phyloP scores from a whole-genome alignment of 2,113 vertebrate genomes.

The Pimephales promelas region DNA sequence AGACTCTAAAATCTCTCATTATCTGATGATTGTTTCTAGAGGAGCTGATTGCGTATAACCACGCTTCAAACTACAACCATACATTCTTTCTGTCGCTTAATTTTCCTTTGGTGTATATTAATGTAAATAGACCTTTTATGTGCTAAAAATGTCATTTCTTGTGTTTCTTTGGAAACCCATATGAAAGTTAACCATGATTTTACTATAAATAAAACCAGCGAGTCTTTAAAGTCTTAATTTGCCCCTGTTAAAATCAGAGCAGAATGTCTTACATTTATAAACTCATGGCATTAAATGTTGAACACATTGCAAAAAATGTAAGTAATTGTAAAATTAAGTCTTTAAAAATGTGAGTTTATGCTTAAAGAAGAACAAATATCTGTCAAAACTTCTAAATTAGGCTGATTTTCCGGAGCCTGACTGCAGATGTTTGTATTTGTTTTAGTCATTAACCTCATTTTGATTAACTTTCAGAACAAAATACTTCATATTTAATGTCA shows the following conservation, averaged over 20 bases:
- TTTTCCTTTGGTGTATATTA: too few relatives aligned
- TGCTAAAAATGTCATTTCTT: too few relatives aligned
- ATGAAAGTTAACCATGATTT: too few relatives aligned
- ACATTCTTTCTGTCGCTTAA: too few relatives aligned
- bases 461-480: background rate
- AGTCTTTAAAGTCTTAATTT: too few relatives aligned
- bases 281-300: background rate
- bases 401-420: background rate
- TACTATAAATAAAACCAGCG: too few relatives aligned
- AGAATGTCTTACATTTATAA: too few relatives aligned
- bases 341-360: background rate
- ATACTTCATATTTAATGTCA: background rate
- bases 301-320: background rate
- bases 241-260: too few relatives aligned
- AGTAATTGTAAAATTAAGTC: background rate
- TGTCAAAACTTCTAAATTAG: background rate
- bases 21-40: too few relatives aligned
- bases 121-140: too few relatives aligned
- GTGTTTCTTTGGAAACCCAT: too few relatives aligned
- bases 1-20: too few relatives aligned
- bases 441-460: background rate
- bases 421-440: background rate
- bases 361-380: background rate
- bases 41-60: background rate
- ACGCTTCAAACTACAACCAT: background rate